Percentiles rank a stretch among this genome's conserved stretches.
These are phyloP conservation scores for Diabrotica undecimpunctata DNA, from an alignment of 1,140 invertebrate genomes.

Conservation along the genomic window DNA sequence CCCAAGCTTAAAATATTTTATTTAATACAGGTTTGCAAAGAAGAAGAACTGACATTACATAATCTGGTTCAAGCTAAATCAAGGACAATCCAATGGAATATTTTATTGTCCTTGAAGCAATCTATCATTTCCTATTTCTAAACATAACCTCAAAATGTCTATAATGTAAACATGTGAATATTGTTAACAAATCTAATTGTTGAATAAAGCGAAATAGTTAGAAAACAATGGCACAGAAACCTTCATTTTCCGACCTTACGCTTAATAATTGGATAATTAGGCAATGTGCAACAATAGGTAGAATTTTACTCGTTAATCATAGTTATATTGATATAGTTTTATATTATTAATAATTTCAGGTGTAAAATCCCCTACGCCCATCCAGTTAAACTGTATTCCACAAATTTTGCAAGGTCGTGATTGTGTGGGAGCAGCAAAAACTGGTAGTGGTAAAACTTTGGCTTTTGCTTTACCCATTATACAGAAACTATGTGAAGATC, in stretches of 20 bases:
- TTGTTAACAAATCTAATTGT: too few relatives aligned
- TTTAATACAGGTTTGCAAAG: too few relatives aligned
- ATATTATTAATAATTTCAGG: conserved; percentile 53
- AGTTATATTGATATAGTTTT: neutral
- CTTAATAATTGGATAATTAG: conserved; percentile 37
- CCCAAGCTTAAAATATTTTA: too few relatives aligned
- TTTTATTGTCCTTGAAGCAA: too few relatives aligned
- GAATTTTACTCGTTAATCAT: conserved; percentile 12
- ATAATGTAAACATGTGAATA: too few relatives aligned
- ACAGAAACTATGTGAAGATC: conserved; percentile 85
- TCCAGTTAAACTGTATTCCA: conserved; percentile 79
- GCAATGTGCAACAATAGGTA: conserved; percentile 39
- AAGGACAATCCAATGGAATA: too few relatives aligned
- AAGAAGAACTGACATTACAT: too few relatives aligned
- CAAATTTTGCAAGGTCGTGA: conserved; percentile 78
- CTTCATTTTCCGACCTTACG: conserved; percentile 18
- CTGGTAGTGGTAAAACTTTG: conserved; percentile 96
- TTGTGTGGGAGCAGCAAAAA: conserved; percentile 94
- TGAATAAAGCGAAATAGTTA: too few relatives aligned
- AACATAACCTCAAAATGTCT: too few relatives aligned
- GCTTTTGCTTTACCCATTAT: conserved; percentile 95
- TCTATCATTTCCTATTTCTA: too few relatives aligned
- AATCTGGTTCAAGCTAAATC: too few relatives aligned
- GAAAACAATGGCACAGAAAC: conserved; percentile 1
- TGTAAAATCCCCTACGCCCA: conserved; percentile 76